Base-by-base conservation (phyloP, 2,797 vertebrate species). In the Falco columbarius region DNA sequence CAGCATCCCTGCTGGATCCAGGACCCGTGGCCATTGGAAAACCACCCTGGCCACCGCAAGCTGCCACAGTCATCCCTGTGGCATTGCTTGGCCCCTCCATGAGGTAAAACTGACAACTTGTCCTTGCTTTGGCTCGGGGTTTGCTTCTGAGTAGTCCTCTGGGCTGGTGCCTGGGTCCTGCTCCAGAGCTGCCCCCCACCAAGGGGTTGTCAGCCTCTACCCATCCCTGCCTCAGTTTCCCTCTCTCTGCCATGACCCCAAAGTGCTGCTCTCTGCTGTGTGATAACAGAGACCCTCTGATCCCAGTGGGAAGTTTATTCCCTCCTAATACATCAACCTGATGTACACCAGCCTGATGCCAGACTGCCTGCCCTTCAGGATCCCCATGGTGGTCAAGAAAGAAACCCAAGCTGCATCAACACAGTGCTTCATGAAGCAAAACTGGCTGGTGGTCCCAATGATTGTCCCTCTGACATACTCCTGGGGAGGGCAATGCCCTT, bases 371-470 rank as follows among this genome's bases (percentile, higher is more conserved):
- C 52, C 59, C 47, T 24, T 79, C 83, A 46, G 14, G 12, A 47
- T 7, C 34, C 30, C 34, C 0, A 0, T 1, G n/a, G 63, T 2
- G 1, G 21, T 7, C 10, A 36, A 52, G 38, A 14, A 36, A 12
- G 47, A 62, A 66, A 24, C 13, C 18, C 71, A 27, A 74, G 19
- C 19, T 34, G 6, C 11, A 14, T 0, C 40, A 52, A n/a, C 0
- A 0, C 2, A 6, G 29, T 34, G 5, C 19, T 54, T 46, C 23
- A 24, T 6, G 6, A 51, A 72, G 26, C 15, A 9, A n/a, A 42
- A 46, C 38, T 12, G 72, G 4, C 52, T 61, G 80, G 1, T 56
- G n/a, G 10, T 34, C 38, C 59, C 55, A 51, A 24, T 3, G 10
- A n/a, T 55, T 14, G 8, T 36, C 42, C 76, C 68, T 62, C 63